Evolutionary conservation across 2,888 invertebrate species (phyloP).

Genomic region (Lithosia quadra): DNA sequence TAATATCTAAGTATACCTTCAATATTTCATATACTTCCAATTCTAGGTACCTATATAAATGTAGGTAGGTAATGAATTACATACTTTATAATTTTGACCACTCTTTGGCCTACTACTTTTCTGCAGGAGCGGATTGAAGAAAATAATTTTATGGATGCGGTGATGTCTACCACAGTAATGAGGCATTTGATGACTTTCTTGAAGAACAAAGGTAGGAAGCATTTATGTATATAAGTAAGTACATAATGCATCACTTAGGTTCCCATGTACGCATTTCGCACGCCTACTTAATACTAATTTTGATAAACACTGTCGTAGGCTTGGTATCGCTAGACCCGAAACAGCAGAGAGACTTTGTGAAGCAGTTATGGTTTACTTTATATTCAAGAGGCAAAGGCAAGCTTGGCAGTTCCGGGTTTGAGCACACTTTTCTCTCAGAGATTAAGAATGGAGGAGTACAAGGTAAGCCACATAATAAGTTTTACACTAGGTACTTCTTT

Average conservation of each 20-base stretch:
- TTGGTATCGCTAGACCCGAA: constrained; percentile 88
- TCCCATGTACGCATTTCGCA: background rate
- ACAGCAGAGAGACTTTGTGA: constrained; percentile 91
- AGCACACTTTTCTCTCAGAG: constrained; percentile 97
- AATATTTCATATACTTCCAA: no score
- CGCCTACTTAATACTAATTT: background rate
- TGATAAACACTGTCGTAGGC: constrained; percentile 70
- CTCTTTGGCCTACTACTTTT: background rate
- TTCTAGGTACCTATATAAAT: no score
- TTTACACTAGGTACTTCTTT: background rate
- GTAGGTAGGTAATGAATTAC: no score
- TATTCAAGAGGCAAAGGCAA: constrained; percentile 93
- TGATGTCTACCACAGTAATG: constrained; percentile 93
- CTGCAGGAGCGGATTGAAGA: constrained; percentile 91
- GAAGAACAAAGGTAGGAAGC: constrained; percentile 85
- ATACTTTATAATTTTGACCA: no score
- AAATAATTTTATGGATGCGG: constrained; percentile 91
- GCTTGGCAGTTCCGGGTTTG: constrained; percentile 96
- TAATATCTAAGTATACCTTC: no score
- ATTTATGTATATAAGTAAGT: background rate
- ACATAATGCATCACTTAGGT: background rate
- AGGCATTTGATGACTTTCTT: constrained; percentile 89
- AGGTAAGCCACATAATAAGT: constrained; percentile 60
- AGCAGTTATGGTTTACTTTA: constrained; percentile 92
- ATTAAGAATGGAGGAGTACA: constrained; percentile 92